Percentiles rank a stretch among this genome's conserved stretches.
These are phyloP conservation scores for Cacatua alba DNA, from an alignment of 2,113 vertebrate genomes.

Conservation along the genomic window DNA sequence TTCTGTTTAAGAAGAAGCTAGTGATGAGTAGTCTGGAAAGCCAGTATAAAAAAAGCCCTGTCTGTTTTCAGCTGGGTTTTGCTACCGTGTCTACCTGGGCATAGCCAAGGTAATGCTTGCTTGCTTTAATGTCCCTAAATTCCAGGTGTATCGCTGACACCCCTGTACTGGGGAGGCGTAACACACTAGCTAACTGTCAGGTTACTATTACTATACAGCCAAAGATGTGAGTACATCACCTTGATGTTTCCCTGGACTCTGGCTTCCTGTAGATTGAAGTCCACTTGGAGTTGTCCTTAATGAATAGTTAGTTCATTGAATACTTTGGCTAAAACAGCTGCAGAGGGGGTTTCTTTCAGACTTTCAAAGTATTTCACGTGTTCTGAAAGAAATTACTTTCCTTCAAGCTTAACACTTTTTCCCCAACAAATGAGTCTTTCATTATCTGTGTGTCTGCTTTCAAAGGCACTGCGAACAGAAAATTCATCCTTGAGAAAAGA, in stretches of 20 bases:
- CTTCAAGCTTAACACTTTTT: constrained; percentile 25
- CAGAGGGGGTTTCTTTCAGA: neutral
- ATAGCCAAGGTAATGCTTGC: neutral
- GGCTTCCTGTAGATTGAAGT: neutral
- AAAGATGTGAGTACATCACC: neutral
- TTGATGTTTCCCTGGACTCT: neutral
- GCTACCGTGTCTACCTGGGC: neutral
- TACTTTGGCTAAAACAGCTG: neutral
- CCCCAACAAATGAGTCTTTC: constrained; percentile 20
- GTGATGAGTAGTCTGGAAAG: neutral
- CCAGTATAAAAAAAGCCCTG: neutral
- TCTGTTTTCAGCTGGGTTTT: neutral
- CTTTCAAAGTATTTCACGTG: constrained; percentile 30
- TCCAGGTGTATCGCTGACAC: neutral
- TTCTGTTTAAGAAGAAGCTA: neutral
- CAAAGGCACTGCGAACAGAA: constrained; percentile 82
- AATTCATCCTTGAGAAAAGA: constrained; percentile 82
- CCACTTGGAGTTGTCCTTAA: neutral
- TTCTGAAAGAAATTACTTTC: constrained; percentile 5
- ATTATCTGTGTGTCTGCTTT: constrained; percentile 58
- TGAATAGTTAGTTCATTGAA: neutral
- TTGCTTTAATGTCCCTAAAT: neutral
- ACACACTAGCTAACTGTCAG: neutral
- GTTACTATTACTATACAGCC: neutral
- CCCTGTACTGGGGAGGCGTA: neutral